A percentile compares a stretch with the other conserved stretches of the same genome.
Evolutionary conservation across 2,113 vertebrate genomes (phyloP).

Genomic region (Oreocharis arfaki): DNA sequence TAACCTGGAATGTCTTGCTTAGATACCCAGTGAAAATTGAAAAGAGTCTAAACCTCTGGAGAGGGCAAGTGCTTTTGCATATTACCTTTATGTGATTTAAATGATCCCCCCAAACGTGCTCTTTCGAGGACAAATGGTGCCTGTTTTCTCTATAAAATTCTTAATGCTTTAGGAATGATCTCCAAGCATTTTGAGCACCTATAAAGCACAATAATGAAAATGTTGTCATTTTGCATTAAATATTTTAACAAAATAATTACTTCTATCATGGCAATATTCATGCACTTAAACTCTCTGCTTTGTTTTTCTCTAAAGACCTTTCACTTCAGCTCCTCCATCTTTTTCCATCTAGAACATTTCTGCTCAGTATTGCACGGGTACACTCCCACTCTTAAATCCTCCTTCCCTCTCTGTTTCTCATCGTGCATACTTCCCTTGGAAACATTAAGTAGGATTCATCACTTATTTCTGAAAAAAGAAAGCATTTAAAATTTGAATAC

Average conservation of each 20-base stretch:
- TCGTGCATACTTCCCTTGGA: not conserved
- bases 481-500: not conserved
- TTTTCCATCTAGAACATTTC: not conserved
- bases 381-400: not conserved
- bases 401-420: not conserved
- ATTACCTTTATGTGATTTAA: not conserved
- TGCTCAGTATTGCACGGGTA: not conserved
- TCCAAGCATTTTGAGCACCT: not conserved
- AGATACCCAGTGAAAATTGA: not conserved
- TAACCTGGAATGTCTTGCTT: not conserved
- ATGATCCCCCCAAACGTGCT: not conserved
- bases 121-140: not conserved
- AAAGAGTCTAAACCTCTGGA: not conserved
- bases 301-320: not conserved
- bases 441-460: constrained; percentile 1
- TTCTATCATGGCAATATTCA: not conserved
- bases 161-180: not conserved
- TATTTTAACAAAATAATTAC: not conserved
- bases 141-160: not conserved
- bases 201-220: not conserved
- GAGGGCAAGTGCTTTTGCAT: not conserved
- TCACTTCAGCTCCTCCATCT: not conserved
- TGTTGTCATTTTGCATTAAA: not conserved
- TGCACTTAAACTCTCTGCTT: not conserved
- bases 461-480: not conserved